phyloP scores from a whole-genome alignment of 2,113 vertebrate species.

The Axis porcinus region DNA sequence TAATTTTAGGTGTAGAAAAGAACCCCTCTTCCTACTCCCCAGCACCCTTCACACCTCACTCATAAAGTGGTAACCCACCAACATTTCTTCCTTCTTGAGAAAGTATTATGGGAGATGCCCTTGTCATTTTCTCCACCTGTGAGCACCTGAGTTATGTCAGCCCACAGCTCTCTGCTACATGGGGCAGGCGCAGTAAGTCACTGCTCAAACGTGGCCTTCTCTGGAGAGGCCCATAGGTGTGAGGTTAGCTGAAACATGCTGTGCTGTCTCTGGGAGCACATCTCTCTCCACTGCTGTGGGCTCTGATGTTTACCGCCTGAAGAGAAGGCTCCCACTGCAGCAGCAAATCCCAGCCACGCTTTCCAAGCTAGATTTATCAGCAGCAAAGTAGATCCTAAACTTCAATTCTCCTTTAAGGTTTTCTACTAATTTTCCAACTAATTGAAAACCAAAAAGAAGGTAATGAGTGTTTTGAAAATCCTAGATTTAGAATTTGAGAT shows the following conservation, averaged over 20 bases:
- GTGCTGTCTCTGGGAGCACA: background rate
- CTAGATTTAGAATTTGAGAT: background rate
- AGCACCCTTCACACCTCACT: background rate
- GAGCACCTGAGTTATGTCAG: background rate
- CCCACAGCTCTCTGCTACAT: background rate
- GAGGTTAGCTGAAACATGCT: background rate
- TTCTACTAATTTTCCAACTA: background rate
- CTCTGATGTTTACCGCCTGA: background rate
- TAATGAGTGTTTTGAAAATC: background rate
- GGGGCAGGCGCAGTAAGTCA: rapidly evolving
- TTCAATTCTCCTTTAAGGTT: background rate
- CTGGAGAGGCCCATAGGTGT: background rate
- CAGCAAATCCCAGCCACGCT: background rate
- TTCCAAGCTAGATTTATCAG: background rate
- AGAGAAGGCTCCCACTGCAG: background rate
- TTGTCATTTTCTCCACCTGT: background rate
- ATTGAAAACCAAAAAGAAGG: background rate
- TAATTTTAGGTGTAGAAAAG: background rate
- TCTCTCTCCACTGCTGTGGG: background rate
- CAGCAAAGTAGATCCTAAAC: background rate
- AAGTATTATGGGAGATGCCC: background rate
- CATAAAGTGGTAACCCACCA: background rate
- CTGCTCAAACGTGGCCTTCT: background rate
- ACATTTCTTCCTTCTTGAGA: background rate
- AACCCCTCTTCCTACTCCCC: background rate